These are phyloP conservation scores for Dasypus novemcinctus DNA, from an alignment of 2,113 vertebrate species.

Conservation along the genomic window DNA sequence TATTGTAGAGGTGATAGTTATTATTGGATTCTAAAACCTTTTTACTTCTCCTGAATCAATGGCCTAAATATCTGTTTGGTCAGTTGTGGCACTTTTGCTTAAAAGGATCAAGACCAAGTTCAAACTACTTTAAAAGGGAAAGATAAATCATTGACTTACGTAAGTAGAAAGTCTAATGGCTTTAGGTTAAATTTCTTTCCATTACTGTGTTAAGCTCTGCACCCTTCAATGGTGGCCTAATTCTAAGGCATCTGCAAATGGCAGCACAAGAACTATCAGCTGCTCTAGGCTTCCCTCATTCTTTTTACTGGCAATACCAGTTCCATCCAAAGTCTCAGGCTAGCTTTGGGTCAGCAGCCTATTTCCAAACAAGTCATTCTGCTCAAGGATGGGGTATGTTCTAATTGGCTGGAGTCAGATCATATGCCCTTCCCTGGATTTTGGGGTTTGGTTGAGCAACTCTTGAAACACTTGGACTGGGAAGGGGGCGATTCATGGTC, in stretches of 20 bases:
- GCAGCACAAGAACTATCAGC: neutral
- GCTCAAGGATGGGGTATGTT: neutral
- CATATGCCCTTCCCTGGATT: neutral
- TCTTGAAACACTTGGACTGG: neutral
- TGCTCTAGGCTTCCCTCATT: neutral
- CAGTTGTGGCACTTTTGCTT: neutral
- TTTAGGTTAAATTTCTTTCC: neutral
- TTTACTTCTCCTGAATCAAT: neutral
- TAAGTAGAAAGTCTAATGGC: neutral
- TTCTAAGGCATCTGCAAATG: neutral
- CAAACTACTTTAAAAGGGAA: neutral
- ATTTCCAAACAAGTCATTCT: neutral
- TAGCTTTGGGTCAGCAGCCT: neutral
- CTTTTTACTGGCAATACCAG: neutral
- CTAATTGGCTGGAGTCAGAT: neutral
- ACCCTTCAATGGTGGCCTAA: neutral
- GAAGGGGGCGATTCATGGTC: neutral
- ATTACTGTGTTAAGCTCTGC: neutral
- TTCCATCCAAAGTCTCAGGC: neutral
- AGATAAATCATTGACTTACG: neutral
- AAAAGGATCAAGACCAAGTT: constrained; percentile 1
- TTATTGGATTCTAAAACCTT: neutral
- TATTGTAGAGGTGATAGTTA: neutral
- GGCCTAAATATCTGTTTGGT: neutral
- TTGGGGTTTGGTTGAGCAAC: neutral